Evolutionary conservation across 2,797 vertebrate genomes (phyloP).

Genomic region (Babyrousa celebensis): DNA sequence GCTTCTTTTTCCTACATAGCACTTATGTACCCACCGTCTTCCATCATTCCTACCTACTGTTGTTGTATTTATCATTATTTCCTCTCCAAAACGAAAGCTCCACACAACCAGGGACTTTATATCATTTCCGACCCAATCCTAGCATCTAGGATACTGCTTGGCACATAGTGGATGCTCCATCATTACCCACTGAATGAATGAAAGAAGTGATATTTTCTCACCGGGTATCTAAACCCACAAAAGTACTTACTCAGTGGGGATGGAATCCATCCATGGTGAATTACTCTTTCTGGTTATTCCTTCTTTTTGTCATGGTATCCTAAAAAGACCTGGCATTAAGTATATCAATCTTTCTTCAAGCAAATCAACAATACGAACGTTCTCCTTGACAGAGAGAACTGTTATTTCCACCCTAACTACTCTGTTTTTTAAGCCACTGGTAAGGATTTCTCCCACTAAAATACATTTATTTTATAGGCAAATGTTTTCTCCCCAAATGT

Average conservation of each 20-base stretch:
- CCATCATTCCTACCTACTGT: too few species aligned
- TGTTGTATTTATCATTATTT: neutral
- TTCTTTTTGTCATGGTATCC: neutral
- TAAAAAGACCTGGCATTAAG: neutral
- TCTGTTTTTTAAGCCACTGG: neutral
- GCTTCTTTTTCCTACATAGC: neutral
- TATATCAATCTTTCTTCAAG: neutral
- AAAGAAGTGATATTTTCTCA: neutral
- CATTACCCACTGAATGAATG: neutral
- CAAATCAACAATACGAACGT: neutral
- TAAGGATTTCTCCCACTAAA: slow-evolving; percentile 76
- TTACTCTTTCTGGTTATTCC: neutral
- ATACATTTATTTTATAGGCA: slow-evolving; percentile 76
- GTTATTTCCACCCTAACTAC: neutral
- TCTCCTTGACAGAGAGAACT: neutral
- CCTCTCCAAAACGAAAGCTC: slow-evolving; percentile 8
- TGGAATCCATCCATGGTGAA: rapidly evolving
- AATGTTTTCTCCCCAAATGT: neutral
- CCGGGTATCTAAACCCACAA: neutral
- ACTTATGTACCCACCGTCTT: neutral
- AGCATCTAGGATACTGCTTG: neutral
- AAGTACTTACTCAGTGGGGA: neutral
- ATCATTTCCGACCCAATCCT: neutral
- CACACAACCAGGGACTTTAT: neutral
- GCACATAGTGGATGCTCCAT: neutral